Evolutionary conservation across 2,888 invertebrate species (phyloP).

Genomic region (Elmis aenea): DNA sequence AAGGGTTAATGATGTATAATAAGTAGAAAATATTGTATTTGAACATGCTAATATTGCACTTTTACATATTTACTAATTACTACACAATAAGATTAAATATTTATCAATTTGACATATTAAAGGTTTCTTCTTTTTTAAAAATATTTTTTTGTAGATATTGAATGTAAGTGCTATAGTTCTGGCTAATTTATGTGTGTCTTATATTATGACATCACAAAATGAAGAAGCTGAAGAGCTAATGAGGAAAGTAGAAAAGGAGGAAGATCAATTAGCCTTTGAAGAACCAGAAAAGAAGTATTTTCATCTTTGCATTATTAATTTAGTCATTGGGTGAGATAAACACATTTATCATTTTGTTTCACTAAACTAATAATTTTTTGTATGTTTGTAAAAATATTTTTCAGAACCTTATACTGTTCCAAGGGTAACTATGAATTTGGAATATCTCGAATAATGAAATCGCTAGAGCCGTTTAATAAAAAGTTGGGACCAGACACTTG

Average conservation of each 20-base stretch:
- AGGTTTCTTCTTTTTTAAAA: constrained; percentile 3
- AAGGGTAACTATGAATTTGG: constrained; percentile 99
- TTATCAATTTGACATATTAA: no score
- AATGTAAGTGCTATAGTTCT: constrained; percentile 95
- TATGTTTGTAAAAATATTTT: constrained; percentile 24
- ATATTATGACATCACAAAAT: constrained; percentile 98
- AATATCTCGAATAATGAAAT: constrained; percentile 94
- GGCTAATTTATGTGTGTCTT: constrained; percentile 97
- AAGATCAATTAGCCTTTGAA: constrained; percentile 86
- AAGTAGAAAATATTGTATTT: no score
- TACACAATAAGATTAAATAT: no score
- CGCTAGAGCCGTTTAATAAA: constrained; percentile 88
- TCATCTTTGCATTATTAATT: constrained; percentile 96
- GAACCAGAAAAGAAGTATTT: constrained; percentile 91
- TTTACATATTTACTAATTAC: no score
- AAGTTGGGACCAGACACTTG: constrained; percentile 97
- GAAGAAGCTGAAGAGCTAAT: constrained; percentile 98
- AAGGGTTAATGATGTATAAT: no score
- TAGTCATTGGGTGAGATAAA: constrained; percentile 80
- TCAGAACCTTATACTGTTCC: constrained; percentile 89
- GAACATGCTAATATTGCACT: no score
- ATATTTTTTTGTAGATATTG: constrained; percentile 63
- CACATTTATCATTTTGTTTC: not conserved
- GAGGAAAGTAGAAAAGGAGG: constrained; percentile 97
- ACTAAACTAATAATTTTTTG: constrained; percentile 3